A percentile compares a stretch with the other conserved stretches of the same genome.
Conservation (phyloP, 2,888 invertebrate species). For the Tribolium freemani region DNA sequence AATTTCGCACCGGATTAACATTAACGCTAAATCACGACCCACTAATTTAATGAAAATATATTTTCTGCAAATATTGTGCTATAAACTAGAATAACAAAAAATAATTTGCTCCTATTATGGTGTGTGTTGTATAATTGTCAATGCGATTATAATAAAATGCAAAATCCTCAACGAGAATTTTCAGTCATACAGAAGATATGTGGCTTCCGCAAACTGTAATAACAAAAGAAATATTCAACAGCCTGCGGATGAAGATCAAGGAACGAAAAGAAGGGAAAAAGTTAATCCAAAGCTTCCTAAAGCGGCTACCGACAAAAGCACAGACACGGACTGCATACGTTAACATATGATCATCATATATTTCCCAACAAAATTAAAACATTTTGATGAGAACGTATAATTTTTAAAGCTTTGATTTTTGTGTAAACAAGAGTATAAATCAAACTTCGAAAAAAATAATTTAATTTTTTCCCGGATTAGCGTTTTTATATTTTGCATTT, state of each 20-base stretch:
- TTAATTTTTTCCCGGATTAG: neutral
- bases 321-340: constrained; percentile 47
- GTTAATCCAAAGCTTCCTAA: constrained; percentile 57
- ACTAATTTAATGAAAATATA: neutral
- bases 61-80: neutral
- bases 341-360: constrained; percentile 47
- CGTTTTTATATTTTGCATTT: neutral
- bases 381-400: neutral
- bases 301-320: constrained; percentile 57
- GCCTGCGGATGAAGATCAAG: constrained; percentile 47
- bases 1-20: neutral
- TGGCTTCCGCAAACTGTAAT: constrained; percentile 60
- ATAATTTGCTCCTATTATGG: neutral
- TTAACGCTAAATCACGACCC: neutral
- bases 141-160: neutral
- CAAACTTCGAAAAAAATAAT: neutral
- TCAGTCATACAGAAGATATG: constrained; percentile 49
- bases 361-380: neutral
- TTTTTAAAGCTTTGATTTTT: neutral
- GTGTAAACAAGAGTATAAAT: neutral
- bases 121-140: neutral
- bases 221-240: constrained; percentile 54
- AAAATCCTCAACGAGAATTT: constrained; percentile 27
- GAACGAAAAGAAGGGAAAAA: constrained; percentile 45
- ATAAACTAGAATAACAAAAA: neutral